Conservation (phyloP, 2,888 invertebrate genomes). For the Trissonchulus latispiculum region DNA sequence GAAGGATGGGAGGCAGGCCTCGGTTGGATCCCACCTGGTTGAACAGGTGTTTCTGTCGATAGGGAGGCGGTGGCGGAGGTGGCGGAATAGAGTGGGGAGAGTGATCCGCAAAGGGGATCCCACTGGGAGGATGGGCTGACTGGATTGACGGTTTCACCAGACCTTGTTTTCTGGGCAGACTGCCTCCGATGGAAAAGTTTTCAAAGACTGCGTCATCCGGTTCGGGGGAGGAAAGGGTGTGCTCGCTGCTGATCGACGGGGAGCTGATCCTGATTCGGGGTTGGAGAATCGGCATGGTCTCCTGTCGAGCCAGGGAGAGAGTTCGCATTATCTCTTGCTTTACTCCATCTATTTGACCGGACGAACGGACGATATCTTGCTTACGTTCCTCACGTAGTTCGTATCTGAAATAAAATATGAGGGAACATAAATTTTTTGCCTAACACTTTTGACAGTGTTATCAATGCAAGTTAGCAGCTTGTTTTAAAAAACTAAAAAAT, state of each 20-base stretch:
- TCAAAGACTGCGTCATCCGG: no score
- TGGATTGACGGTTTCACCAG: no score
- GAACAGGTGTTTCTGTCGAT: no score
- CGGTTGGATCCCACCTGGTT: no score
- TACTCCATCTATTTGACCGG: constrained; percentile 49
- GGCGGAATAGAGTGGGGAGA: background rate
- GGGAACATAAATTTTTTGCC: no score
- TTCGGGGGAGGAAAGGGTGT: background rate
- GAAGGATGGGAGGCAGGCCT: background rate
- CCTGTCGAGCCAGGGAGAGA: constrained; percentile 29
- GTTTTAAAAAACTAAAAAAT: no score
- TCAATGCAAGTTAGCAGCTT: no score
- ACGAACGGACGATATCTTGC: constrained; percentile 47
- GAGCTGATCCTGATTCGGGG: no score
- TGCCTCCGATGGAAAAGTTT: background rate
- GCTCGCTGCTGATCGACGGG: background rate
- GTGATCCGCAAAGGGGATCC: background rate
- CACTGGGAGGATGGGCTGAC: no score
- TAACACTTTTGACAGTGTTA: no score
- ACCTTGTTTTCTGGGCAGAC: background rate
- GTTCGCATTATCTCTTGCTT: constrained; percentile 48
- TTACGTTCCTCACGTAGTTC: constrained; percentile 52
- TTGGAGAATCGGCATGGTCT: background rate
- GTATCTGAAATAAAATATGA: constrained; percentile 45
- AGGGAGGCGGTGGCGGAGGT: background rate